Evolutionary conservation across 1,140 invertebrate species (phyloP).

Genomic region (Pseudomyrmex concolor): DNA sequence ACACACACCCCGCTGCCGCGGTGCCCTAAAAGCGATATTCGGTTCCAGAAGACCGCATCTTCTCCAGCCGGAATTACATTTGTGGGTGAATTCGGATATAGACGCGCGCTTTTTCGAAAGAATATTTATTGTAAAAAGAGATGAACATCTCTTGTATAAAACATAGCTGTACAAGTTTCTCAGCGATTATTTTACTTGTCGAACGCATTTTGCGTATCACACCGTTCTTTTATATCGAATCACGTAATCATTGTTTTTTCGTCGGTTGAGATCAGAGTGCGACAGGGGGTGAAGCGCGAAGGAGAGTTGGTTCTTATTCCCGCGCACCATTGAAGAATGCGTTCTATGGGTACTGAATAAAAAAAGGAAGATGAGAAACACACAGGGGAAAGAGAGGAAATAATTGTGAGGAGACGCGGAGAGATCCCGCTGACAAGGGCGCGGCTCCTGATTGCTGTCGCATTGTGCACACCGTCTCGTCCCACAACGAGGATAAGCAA

Average conservation of each 20-base stretch:
- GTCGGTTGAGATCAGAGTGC: not conserved
- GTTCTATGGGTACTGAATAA: constrained; percentile 68
- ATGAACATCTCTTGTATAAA: not conserved
- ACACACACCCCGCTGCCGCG: constrained; percentile 69
- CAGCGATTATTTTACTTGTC: no score
- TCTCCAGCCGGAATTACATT: not conserved
- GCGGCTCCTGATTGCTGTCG: constrained; percentile 84
- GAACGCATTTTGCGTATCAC: not conserved
- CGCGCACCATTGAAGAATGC: constrained; percentile 64
- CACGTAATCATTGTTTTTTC: not conserved
- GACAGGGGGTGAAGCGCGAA: not conserved
- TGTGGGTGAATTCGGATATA: not conserved
- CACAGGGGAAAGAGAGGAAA: constrained; percentile 52
- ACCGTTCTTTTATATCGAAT: not conserved
- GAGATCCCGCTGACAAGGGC: constrained; percentile 83
- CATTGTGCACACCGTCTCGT: constrained; percentile 80
- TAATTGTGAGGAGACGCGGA: constrained; percentile 63
- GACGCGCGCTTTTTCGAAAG: not conserved
- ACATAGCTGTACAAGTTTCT: not conserved
- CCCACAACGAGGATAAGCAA: constrained; percentile 68
- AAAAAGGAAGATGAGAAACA: constrained; percentile 66
- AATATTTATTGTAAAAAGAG: constrained; percentile 1
- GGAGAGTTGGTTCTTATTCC: constrained; percentile 42
- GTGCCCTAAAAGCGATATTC: constrained; percentile 67
- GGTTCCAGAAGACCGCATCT: constrained; percentile 17